A percentile compares a stretch with the other conserved stretches of the same genome.
These are phyloP conservation scores for Porites australiensis DNA, from an alignment of 64 coral and sea anemone species.

Conservation along the genomic window DNA sequence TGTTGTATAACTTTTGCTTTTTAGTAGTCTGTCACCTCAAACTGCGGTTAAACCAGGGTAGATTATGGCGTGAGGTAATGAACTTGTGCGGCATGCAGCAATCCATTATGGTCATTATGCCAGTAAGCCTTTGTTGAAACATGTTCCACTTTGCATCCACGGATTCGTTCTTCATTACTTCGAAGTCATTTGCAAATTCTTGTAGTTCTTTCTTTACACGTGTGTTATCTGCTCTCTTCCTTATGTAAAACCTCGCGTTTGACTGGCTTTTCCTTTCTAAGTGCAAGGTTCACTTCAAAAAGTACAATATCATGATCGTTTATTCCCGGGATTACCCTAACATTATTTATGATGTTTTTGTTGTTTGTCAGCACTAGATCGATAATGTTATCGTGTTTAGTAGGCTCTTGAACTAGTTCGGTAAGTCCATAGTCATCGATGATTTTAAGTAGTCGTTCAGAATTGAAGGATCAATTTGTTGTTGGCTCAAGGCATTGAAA, in stretches of 20 bases:
- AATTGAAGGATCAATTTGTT: constrained; percentile 11
- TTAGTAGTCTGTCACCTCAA: constrained; percentile 22
- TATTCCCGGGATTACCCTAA: no score
- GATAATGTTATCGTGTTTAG: constrained; percentile 7
- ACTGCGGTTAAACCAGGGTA: constrained; percentile 28
- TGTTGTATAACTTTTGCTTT: constrained; percentile 66
- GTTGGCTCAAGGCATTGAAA: no score
- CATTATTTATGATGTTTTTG: not conserved
- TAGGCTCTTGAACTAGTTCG: constrained; percentile 34
- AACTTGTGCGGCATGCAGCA: constrained; percentile 41
- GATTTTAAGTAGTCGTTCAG: constrained; percentile 37
- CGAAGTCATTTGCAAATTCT: no score
- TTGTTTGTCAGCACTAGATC: constrained; percentile 33
- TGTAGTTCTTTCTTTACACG: constrained; percentile 20
- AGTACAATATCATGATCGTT: no score
- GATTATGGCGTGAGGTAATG: constrained; percentile 4
- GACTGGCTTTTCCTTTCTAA: not conserved
- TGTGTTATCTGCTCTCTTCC: no score
- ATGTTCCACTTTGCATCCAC: no score
- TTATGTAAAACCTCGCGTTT: not conserved
- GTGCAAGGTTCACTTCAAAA: constrained; percentile 16
- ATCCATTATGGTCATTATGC: no score
- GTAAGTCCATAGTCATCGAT: constrained; percentile 35
- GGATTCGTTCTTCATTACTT: no score
- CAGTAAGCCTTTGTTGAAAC: no score